Percentiles rank a stretch among this genome's conserved stretches.
These are phyloP conservation scores for Oithona nana DNA, from an alignment of 2,888 invertebrate genomes.

Conservation along the genomic window DNA sequence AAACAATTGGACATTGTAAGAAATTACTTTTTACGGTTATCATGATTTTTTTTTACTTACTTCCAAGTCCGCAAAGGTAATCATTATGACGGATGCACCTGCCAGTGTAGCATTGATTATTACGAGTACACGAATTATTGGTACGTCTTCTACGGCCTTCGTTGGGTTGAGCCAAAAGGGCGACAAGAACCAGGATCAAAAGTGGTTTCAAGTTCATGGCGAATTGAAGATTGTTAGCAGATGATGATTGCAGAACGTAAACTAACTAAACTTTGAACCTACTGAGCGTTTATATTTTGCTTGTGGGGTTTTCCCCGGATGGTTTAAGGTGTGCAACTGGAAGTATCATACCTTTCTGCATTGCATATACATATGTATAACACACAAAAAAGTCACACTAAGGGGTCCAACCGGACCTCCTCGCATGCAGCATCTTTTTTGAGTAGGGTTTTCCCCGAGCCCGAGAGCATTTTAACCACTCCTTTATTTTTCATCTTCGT, in stretches of 20 bases:
- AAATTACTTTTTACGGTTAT: background rate
- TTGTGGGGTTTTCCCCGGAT: too few relatives aligned
- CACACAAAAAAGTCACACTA: too few relatives aligned
- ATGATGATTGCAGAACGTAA: too few relatives aligned
- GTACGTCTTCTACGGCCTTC: background rate
- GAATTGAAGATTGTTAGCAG: too few relatives aligned
- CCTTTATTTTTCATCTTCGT: background rate
- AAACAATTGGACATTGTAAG: too few relatives aligned
- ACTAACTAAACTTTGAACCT: too few relatives aligned
- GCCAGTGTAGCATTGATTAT: background rate
- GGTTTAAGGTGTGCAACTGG: too few relatives aligned
- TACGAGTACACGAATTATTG: background rate
- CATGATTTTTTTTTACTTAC: background rate
- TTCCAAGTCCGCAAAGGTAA: background rate
- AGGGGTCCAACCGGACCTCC: too few relatives aligned
- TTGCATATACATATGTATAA: too few relatives aligned
- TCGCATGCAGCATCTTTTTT: too few relatives aligned
- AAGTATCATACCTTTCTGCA: too few relatives aligned
- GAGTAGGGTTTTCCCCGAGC: background rate
- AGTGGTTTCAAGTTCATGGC: background rate
- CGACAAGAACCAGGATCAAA: background rate
- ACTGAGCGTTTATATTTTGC: too few relatives aligned
- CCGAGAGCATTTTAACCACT: background rate
- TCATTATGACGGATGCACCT: background rate
- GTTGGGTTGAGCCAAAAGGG: background rate